phyloP scores from a whole-genome alignment of 1,140 invertebrate genomes.

The Ceratitis capitata region DNA sequence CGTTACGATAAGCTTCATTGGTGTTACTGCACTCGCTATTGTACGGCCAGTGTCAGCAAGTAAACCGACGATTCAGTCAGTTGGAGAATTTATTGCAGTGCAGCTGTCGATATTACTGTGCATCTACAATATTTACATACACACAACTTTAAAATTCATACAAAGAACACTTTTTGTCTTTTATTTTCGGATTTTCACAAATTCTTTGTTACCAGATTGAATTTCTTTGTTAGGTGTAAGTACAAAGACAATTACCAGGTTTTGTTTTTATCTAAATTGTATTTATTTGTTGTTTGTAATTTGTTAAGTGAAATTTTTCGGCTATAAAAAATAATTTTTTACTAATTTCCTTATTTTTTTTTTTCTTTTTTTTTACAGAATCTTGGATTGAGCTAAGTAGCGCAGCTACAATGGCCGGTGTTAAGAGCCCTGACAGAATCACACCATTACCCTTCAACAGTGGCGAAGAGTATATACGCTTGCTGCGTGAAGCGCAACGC shows the following conservation, averaged over 20 bases:
- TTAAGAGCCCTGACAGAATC: conserved; percentile 72
- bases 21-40: background rate
- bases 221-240: background rate
- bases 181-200: background rate
- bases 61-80: background rate
- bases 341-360: background rate
- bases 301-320: background rate
- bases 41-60: background rate
- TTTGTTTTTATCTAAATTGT: background rate
- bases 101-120: background rate
- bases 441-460: conserved; percentile 73
- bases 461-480: conserved; percentile 81
- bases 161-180: background rate
- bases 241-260: background rate
- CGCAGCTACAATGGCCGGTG: conserved; percentile 69
- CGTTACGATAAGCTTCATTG: background rate
- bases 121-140: background rate
- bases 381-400: conserved; percentile 85
- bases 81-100: background rate
- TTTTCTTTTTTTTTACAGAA: conserved; percentile 70
- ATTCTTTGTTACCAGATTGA: background rate
- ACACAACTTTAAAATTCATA: background rate
- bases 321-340: background rate
- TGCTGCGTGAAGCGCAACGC: conserved; percentile 85
- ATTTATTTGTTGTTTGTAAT: background rate